Base-by-base conservation (phyloP, 2,113 vertebrate genomes). In the Toxostoma redivivum region DNA sequence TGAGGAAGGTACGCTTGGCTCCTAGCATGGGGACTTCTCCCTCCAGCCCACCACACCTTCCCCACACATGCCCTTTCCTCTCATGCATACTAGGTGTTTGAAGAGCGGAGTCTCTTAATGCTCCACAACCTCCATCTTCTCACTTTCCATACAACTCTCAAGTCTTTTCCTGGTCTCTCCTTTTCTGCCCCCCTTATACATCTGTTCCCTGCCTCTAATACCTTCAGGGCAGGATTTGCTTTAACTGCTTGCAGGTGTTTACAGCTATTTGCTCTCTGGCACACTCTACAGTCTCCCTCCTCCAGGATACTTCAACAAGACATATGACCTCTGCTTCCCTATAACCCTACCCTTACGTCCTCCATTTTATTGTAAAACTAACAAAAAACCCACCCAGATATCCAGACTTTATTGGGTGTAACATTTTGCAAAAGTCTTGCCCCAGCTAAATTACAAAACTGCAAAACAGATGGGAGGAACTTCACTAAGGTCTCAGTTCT, bases 151-250 rank as follows among this genome's bases (percentile, higher is more conserved):
- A 1, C 37, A 60, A n/a, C 31, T 51, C 60, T 33, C 65, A 45
- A 45, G 11, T 37, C 51, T 81, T 84, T 62, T 67, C 44, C 37
- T 42, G 18, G 44, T 40, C 60, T 40, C 33, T 66, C 60, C 76
- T 72, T 40, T 88, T 53, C 64, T 62, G 23, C 24, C 22, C 66
- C 22, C 7, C 33, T 12, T 15, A 31, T 10, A 21, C 35, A n/a
- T 66, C 91, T 94, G 48, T 33, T 92, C 42, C 56, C 21, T 4
- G 5, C 35, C 66, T 90, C 65, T 80, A 47, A 48, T 47, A 57
- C 57, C 80, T 96, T 95, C 74, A 91, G 44, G 62, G 53, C 53
- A 90, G 65, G 42, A 81, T 72, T 65, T 77, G 30, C 42, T 79
- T 77, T 64, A 84, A 77, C 56, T 66, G 25, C 57, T 72, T 27